Conservation (phyloP, 2,113 vertebrate species). For the Fregetta grallaria region DNA sequence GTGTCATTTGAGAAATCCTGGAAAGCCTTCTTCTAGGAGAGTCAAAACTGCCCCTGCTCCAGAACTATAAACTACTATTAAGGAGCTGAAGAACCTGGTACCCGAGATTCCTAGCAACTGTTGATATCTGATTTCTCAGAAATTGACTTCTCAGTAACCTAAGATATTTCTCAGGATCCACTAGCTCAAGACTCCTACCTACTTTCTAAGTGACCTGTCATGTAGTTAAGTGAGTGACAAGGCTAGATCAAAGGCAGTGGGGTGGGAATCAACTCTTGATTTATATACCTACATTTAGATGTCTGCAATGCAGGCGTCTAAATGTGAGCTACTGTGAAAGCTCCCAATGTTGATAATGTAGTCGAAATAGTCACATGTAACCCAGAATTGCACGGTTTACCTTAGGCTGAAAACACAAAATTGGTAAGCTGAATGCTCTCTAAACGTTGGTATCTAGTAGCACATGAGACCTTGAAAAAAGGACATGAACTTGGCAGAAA, state of each 20-base stretch:
- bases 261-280: not conserved
- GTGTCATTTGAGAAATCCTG: not conserved
- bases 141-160: not conserved
- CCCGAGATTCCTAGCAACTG: not conserved
- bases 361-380: accelerated
- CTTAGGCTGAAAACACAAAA: not conserved
- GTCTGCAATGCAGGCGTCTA: not conserved
- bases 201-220: not conserved
- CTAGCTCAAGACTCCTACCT: not conserved
- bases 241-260: not conserved
- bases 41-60: not conserved
- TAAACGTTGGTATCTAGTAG: not conserved
- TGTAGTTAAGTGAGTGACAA: not conserved
- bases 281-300: not conserved
- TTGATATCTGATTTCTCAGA: not conserved
- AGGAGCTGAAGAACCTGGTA: not conserved
- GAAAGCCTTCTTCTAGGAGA: not conserved
- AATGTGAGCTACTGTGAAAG: not conserved
- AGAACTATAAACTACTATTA: not conserved
- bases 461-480: not conserved
- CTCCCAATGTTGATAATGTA: not conserved
- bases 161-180: not conserved
- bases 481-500: not conserved
- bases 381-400: not conserved
- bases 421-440: not conserved